A percentile compares a stretch with the other conserved stretches of the same genome.
phyloP scores from a whole-genome alignment of 1,140 invertebrate species.

The Meloidogyne exigua region DNA sequence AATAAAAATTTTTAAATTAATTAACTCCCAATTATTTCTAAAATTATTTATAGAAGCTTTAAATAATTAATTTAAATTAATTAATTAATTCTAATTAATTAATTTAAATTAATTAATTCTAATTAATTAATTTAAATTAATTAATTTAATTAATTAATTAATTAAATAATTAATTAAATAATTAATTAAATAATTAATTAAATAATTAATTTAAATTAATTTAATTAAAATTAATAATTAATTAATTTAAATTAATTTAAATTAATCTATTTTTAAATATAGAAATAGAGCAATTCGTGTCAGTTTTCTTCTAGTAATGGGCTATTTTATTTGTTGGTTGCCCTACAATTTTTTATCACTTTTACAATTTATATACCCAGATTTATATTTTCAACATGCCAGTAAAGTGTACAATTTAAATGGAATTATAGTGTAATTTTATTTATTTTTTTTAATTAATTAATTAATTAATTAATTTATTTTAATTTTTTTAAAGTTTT shows the following conservation, averaged over 20 bases:
- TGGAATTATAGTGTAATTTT: neutral
- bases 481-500: conserved; percentile 59
- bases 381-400: conserved; percentile 54
- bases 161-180: no score
- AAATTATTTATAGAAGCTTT: no score
- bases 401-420: conserved; percentile 48
- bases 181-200: no score
- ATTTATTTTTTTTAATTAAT: neutral
- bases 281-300: conserved; percentile 61
- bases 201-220: no score
- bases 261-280: conserved; percentile 6
- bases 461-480: conserved; percentile 25
- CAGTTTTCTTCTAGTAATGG: conserved; percentile 55
- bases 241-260: neutral
- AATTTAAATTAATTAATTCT: no score
- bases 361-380: conserved; percentile 59
- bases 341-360: conserved; percentile 57
- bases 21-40: no score
- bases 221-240: no score
- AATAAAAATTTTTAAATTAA: no score
- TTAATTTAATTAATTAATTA: no score
- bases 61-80: no score
- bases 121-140: no score
- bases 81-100: no score
- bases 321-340: conserved; percentile 62